Evolutionary conservation across 2,797 vertebrate species (phyloP).

Genomic region (Borostomias antarcticus): DNA sequence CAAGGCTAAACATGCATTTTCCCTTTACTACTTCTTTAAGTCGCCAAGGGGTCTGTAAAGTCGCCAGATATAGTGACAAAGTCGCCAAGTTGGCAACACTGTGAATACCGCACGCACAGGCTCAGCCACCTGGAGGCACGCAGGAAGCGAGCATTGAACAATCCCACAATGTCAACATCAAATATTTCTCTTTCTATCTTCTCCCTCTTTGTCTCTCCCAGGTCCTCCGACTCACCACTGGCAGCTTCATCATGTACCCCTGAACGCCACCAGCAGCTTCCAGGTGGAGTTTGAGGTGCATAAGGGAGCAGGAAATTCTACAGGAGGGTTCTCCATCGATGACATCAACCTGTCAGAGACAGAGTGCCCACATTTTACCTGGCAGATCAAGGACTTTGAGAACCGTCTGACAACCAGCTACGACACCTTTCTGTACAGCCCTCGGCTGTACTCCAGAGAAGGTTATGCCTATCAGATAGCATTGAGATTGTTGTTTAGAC

Average conservation of each 20-base stretch:
- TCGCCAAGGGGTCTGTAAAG: too few relatives aligned
- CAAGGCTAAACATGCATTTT: too few relatives aligned
- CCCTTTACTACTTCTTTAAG: too few relatives aligned
- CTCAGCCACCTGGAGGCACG: too few relatives aligned
- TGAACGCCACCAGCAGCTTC: constrained; percentile 72
- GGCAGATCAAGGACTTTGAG: constrained; percentile 79
- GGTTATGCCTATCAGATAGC: constrained; percentile 81
- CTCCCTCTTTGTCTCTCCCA: constrained; percentile 19
- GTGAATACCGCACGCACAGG: too few relatives aligned
- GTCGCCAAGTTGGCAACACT: too few relatives aligned
- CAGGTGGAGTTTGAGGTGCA: constrained; percentile 78
- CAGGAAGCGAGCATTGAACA: too few relatives aligned
- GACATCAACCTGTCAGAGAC: constrained; percentile 88
- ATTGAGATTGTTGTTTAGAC: constrained; percentile 19
- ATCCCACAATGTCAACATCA: too few relatives aligned
- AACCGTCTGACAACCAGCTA: constrained; percentile 39
- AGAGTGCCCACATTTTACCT: constrained; percentile 76
- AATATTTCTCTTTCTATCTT: too few relatives aligned
- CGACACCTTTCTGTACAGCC: constrained; percentile 59
- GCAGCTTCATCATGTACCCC: constrained; percentile 76
- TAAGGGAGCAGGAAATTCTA: constrained; percentile 70
- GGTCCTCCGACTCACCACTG: constrained; percentile 68
- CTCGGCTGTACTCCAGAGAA: constrained; percentile 75
- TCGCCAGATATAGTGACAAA: too few relatives aligned
- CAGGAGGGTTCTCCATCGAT: constrained; percentile 86